Conservation (phyloP, 2,113 vertebrate species). For the Labeo rohita region DNA sequence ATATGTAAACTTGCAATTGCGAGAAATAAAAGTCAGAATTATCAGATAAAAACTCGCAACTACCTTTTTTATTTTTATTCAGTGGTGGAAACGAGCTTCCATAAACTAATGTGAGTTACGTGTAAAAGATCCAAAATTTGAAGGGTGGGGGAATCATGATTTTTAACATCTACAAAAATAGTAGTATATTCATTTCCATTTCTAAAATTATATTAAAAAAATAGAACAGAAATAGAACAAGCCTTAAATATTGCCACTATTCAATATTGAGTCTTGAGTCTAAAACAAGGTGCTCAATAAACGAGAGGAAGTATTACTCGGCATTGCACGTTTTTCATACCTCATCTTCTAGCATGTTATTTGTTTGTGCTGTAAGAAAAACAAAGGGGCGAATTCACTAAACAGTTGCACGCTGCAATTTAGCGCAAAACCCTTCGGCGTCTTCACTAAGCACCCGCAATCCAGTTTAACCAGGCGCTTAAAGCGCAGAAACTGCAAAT, state of each 20-base stretch:
- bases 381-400: conserved; percentile 7
- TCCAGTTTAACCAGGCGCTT: conserved; percentile 13
- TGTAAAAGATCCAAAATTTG: conserved; percentile 18
- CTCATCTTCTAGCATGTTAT: conserved; percentile 47
- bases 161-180: conserved; percentile 74
- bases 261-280: conserved; percentile 75
- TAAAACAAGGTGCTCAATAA: conserved; percentile 81
- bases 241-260: conserved; percentile 92
- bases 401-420: not conserved
- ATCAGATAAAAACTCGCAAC: too few species aligned
- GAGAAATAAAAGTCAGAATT: too few species aligned
- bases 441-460: not conserved
- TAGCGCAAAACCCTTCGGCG: not conserved
- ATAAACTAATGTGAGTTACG: not conserved
- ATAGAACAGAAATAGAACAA: conserved; percentile 79
- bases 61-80: too few species aligned
- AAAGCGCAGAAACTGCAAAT: not conserved
- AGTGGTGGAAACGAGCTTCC: too few species aligned
- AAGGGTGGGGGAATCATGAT: conserved; percentile 21
- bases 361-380: conserved; percentile 53
- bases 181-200: conserved; percentile 57
- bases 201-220: conserved; percentile 70
- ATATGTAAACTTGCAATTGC: too few species aligned
- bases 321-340: conserved; percentile 63
- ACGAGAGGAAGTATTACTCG: conserved; percentile 60